A percentile compares a stretch with the other conserved stretches of the same genome.
Evolutionary conservation across 64 coral and sea anemone species (phyloP).

Genomic region (Stichodactyla helianthus): DNA sequence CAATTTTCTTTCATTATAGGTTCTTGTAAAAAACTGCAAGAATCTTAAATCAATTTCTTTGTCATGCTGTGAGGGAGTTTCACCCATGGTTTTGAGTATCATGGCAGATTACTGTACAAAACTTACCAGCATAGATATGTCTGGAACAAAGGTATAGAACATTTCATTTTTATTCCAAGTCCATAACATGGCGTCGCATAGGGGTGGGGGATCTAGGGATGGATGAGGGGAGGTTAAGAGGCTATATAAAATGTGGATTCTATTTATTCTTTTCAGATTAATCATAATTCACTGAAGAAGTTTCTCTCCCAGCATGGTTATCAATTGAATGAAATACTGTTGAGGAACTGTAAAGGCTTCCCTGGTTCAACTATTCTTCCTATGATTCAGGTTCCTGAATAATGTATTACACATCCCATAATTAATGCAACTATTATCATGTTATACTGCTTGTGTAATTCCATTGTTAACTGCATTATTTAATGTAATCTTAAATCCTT

Average conservation of each 20-base stretch:
- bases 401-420: too few relatives aligned
- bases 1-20: background rate
- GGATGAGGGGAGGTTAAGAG: too few relatives aligned
- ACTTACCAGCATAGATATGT: conserved; percentile 11
- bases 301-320: background rate
- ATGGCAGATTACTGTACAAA: background rate
- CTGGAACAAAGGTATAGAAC: conserved; percentile 12
- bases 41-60: background rate
- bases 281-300: conserved; percentile 6
- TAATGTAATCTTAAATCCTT: background rate
- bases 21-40: background rate
- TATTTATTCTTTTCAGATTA: background rate
- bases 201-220: background rate
- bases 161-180: background rate
- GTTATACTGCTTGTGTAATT: background rate
- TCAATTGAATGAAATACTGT: background rate
- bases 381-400: background rate
- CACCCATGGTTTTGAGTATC: background rate
- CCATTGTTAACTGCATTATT: background rate
- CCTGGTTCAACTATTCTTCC: conserved; percentile 5
- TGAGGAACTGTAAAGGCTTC: conserved; percentile 16
- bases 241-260: background rate
- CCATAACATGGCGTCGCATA: background rate
- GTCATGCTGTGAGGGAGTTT: conserved; percentile 21
- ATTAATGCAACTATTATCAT: too few relatives aligned